phyloP scores from a whole-genome alignment of 2,888 invertebrate genomes.

The Andrena dorsata region DNA sequence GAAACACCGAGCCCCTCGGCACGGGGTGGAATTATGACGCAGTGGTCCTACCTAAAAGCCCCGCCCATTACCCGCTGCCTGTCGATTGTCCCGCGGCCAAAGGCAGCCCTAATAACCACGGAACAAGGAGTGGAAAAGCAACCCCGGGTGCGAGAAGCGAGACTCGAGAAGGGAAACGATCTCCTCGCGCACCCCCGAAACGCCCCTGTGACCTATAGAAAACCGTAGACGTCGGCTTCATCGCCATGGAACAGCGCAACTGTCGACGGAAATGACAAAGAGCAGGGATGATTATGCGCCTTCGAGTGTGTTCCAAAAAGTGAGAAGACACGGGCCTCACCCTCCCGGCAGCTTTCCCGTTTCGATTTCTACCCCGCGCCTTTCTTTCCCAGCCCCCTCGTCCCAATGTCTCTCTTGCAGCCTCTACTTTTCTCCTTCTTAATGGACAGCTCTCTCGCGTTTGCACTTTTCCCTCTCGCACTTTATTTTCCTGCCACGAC shows the following conservation, averaged over 20 bases:
- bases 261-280: constrained; percentile 78
- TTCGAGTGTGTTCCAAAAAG: constrained; percentile 33
- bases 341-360: neutral
- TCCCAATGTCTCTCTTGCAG: neutral
- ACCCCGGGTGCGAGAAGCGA: constrained; percentile 71
- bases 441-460: constrained; percentile 14
- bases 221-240: constrained; percentile 61
- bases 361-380: constrained; percentile 36
- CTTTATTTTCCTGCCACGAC: constrained; percentile 18
- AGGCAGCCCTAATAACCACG: constrained; percentile 81
- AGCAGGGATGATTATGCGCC: constrained; percentile 57
- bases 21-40: constrained; percentile 60
- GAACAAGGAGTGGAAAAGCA: constrained; percentile 75
- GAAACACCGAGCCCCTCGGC: constrained; percentile 34
- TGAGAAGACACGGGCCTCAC: constrained; percentile 20
- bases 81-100: constrained; percentile 79
- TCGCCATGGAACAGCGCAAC: constrained; percentile 76
- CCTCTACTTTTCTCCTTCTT: constrained; percentile 12
- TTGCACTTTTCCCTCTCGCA: constrained; percentile 27
- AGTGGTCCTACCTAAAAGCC: constrained; percentile 66
- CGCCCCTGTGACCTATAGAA: constrained; percentile 76
- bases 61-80: constrained; percentile 80
- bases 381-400: neutral
- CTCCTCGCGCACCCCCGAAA: constrained; percentile 67
- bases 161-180: constrained; percentile 69